Evolutionary conservation across 2,888 invertebrate species (phyloP).

Genomic region (Drosophila lutescens): DNA sequence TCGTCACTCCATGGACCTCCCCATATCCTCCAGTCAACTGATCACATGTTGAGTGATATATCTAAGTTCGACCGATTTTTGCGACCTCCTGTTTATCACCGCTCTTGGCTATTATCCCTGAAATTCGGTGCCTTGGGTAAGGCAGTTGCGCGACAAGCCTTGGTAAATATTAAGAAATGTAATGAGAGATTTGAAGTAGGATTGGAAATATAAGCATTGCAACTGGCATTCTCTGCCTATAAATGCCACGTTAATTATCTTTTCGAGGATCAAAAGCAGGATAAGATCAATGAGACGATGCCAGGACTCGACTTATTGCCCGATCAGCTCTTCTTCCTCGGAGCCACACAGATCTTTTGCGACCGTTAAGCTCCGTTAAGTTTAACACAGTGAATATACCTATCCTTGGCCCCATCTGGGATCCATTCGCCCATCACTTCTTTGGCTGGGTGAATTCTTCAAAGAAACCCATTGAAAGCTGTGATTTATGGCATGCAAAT

Average conservation of each 20-base stretch:
- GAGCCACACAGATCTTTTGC: slow-evolving; percentile 82
- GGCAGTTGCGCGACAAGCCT: no score
- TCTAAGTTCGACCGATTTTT: no score
- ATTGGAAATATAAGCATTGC: slow-evolving; percentile 26
- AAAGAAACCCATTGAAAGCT: slow-evolving; percentile 28
- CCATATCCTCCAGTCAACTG: slow-evolving; percentile 58
- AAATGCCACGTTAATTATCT: slow-evolving; percentile 60
- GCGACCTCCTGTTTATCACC: no score
- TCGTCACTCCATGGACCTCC: slow-evolving; percentile 51
- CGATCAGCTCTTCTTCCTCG: slow-evolving; percentile 80
- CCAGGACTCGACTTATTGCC: slow-evolving; percentile 78
- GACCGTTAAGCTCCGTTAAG: no score
- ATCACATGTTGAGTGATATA: slow-evolving; percentile 18
- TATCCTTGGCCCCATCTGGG: slow-evolving; percentile 21
- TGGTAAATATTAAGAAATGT: no score
- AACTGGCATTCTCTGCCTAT: slow-evolving; percentile 73
- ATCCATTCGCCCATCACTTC: slow-evolving; percentile 7
- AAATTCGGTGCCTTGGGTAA: no score
- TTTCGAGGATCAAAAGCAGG: slow-evolving; percentile 12
- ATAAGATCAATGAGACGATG: slow-evolving; percentile 65
- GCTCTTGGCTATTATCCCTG: no score
- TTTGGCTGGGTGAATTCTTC: slow-evolving; percentile 4
- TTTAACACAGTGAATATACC: no score
- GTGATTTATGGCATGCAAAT: slow-evolving; percentile 35
- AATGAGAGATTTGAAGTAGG: no score